These are phyloP conservation scores for Scolanthus callimorphus DNA, from an alignment of 92 coral and sea anemone species.

Conservation along the genomic window DNA sequence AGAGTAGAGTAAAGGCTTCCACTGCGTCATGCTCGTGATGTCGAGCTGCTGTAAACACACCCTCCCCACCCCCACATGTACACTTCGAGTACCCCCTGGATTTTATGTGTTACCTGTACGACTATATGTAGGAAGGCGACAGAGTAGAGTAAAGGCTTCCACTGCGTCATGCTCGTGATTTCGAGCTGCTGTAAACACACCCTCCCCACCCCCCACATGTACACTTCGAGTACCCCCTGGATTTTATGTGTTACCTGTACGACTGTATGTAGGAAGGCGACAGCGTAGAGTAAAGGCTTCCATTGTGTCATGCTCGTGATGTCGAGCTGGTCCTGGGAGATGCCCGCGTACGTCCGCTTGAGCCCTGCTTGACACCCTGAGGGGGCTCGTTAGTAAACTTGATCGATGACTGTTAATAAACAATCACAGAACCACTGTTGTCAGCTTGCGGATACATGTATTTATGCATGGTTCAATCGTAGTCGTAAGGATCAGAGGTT, in stretches of 20 bases:
- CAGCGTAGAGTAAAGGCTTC: conserved; percentile 85
- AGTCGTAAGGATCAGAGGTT: no score
- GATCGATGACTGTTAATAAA: conserved; percentile 63
- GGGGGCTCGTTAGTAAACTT: conserved; percentile 93
- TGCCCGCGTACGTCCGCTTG: conserved; percentile 86
- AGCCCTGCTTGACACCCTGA: conserved; percentile 90
- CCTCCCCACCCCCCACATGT: no score
- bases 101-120: conserved; percentile 60
- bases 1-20: conserved; percentile 80
- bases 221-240: conserved; percentile 88
- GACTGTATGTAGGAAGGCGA: conserved; percentile 88
- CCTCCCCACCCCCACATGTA: no score
- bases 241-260: conserved; percentile 78
- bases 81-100: no score
- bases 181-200: no score
- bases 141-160: conserved; percentile 80
- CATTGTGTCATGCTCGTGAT: conserved; percentile 74
- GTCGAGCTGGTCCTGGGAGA: conserved; percentile 85
- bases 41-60: no score
- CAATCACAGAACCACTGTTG: no score
- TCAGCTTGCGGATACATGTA: no score
- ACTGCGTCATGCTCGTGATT: conserved; percentile 66
- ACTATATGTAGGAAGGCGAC: conserved; percentile 88
- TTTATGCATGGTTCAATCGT: not conserved
- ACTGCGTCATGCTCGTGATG: conserved; percentile 66